Percentiles rank a stretch among this genome's conserved stretches.
Evolutionary conservation across 2,888 invertebrate species (phyloP).

Genomic region (Pogonocherus hispidulus): DNA sequence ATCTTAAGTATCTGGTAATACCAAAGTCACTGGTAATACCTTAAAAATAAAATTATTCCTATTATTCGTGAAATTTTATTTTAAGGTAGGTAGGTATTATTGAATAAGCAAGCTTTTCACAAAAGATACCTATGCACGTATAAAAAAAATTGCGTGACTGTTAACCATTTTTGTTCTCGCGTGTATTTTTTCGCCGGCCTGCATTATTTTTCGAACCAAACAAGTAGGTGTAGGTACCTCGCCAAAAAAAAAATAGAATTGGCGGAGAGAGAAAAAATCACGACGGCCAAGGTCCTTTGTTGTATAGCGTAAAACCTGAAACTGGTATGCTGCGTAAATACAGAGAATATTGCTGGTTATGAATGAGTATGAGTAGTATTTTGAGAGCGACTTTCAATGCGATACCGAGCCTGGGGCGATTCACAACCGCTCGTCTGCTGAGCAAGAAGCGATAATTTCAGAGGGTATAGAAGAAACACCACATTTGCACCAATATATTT

Average conservation of each 20-base stretch:
- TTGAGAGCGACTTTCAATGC: conserved; percentile 32
- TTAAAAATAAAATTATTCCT: too few species aligned
- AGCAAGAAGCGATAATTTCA: conserved; percentile 24
- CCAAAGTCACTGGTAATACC: too few species aligned
- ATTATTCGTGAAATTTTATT: too few species aligned
- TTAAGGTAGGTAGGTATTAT: too few species aligned
- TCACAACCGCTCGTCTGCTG: conserved; percentile 38
- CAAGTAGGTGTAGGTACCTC: not conserved
- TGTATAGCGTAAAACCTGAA: not conserved
- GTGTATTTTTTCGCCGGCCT: not conserved
- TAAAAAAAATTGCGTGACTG: not conserved
- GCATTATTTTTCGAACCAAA: not conserved
- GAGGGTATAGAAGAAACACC: conserved; percentile 32
- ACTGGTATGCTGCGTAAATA: conserved; percentile 5
- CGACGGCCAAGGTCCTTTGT: not conserved
- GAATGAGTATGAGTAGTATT: conserved; percentile 45
- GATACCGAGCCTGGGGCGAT: conserved; percentile 43
- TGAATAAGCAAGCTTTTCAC: too few species aligned
- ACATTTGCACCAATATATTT: conserved; percentile 41
- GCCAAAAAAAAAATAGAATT: not conserved
- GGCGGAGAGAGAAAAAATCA: not conserved
- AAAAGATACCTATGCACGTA: too few species aligned
- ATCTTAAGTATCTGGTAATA: too few species aligned
- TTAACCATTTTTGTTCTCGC: not conserved
- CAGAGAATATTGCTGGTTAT: conserved; percentile 34